Evolutionary conservation across 2,797 vertebrate species (phyloP).

Genomic region (Limosa lapponica): DNA sequence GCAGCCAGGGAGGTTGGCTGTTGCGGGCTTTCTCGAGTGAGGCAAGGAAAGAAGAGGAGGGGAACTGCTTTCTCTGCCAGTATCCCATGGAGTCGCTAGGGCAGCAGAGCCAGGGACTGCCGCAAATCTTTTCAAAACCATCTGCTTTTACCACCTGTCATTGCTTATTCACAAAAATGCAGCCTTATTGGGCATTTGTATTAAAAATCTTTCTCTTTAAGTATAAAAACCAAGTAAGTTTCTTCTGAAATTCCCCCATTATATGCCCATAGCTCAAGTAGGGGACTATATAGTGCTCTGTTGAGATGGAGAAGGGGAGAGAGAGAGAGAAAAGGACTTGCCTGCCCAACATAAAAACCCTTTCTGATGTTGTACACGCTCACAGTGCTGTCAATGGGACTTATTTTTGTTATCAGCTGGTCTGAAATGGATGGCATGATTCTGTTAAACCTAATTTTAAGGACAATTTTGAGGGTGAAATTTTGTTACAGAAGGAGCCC

Average conservation of each 20-base stretch:
- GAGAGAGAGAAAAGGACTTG: not conserved
- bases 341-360: not conserved
- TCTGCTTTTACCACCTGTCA: slow-evolving; percentile 63
- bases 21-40: not conserved
- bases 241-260: not conserved
- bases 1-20: not conserved
- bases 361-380: not conserved
- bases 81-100: not conserved
- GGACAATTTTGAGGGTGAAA: not conserved
- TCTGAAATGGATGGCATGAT: not conserved
- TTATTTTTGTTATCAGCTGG: not conserved
- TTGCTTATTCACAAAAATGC: not conserved
- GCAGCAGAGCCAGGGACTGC: not conserved
- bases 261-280: not conserved
- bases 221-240: not conserved
- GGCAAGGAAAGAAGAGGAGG: not conserved
- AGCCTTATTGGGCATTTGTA: not conserved
- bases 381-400: not conserved
- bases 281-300: not conserved
- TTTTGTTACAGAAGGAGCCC: not conserved
- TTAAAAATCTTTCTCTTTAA: slow-evolving; percentile 8
- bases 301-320: not conserved
- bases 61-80: not conserved
- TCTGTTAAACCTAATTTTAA: slow-evolving; percentile 19
- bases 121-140: slow-evolving; percentile 10